Evolutionary conservation across 2,113 vertebrate genomes (phyloP).

Genomic region (Cryptotis parvus): DNA sequence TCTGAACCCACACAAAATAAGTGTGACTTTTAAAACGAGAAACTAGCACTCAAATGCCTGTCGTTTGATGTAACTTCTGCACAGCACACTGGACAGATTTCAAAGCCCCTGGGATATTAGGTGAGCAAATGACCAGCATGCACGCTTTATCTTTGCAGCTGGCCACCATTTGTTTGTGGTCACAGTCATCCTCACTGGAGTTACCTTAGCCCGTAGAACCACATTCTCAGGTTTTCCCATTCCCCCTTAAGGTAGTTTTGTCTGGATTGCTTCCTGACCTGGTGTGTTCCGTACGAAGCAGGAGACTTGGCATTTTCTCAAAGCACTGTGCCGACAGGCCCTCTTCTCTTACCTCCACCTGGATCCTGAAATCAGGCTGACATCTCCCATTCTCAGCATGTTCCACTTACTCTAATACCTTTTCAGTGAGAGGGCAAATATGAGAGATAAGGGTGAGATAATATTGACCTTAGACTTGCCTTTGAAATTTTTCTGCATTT

Average conservation of each 20-base stretch:
- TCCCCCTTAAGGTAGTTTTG: neutral
- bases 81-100: too few relatives aligned
- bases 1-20: neutral
- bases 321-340: accelerated
- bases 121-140: neutral
- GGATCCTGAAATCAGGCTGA: too few relatives aligned
- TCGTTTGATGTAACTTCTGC: neutral
- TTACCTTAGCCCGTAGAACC: neutral
- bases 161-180: neutral
- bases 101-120: neutral
- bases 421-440: neutral
- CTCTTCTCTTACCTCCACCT: too few relatives aligned
- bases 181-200: neutral
- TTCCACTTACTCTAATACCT: neutral
- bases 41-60: neutral
- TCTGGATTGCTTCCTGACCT: neutral
- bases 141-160: neutral
- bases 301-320: neutral
- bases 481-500: neutral
- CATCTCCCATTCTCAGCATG: neutral
- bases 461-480: neutral
- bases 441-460: neutral
- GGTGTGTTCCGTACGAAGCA: accelerated
- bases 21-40: accelerated
- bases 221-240: neutral